A percentile compares a stretch with the other conserved stretches of the same genome.
These are phyloP conservation scores for Apis florea DNA, from an alignment of 1,140 invertebrate species.

Conservation along the genomic window DNA sequence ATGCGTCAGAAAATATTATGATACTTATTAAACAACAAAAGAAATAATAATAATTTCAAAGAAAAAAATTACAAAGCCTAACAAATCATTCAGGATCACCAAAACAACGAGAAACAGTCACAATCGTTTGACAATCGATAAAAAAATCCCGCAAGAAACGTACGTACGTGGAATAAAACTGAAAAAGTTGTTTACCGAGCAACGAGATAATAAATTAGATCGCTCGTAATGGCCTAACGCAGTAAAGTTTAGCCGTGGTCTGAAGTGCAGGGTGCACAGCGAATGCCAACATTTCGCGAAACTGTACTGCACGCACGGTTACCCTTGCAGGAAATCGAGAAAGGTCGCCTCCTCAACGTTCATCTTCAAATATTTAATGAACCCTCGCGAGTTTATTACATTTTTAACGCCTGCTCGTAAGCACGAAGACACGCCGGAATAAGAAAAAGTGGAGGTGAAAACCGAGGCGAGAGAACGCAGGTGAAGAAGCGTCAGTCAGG, in stretches of 20 bases:
- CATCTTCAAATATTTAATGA: constrained; percentile 58
- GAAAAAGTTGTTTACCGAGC: constrained; percentile 1
- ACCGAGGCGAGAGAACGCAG: not conserved
- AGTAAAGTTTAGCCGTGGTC: constrained; percentile 25
- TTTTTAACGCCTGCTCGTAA: constrained; percentile 53
- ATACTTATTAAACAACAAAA: not conserved
- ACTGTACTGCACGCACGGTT: constrained; percentile 11
- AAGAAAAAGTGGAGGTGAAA: not conserved
- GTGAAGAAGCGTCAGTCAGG: not conserved
- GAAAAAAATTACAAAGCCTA: not conserved
- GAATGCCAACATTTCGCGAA: not conserved
- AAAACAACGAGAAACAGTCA: not conserved
- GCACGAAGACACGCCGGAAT: constrained; percentile 2
- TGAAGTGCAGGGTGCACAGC: not conserved
- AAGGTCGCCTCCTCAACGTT: constrained; percentile 51
- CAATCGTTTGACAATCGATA: no score
- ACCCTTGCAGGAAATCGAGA: constrained; percentile 20
- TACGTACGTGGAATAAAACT: not conserved
- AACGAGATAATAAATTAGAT: constrained; percentile 59
- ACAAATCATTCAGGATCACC: not conserved
- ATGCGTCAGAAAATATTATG: no score
- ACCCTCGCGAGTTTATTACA: constrained; percentile 54
- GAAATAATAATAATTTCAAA: not conserved
- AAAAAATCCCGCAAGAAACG: not conserved
- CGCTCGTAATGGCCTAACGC: constrained; percentile 55